Evolutionary conservation across 2,888 invertebrate species (phyloP).

Genomic region (Drosophila flavopinicola): DNA sequence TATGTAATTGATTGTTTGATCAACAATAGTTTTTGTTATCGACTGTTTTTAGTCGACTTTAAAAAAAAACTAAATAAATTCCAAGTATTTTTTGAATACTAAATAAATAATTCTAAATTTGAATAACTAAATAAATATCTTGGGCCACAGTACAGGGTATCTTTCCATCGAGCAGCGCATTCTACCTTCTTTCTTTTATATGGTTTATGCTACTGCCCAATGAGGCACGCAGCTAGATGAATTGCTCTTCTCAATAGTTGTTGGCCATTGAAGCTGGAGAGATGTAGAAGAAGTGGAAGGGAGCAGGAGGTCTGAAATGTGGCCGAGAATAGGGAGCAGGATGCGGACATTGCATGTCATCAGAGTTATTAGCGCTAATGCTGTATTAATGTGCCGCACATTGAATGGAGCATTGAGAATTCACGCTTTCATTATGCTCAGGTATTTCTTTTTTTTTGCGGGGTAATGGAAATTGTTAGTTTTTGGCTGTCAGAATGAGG

Average conservation of each 20-base stretch:
- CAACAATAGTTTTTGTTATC: too few relatives aligned
- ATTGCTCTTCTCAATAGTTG: conserved; percentile 58
- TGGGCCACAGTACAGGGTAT: not conserved
- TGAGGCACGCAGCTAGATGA: conserved; percentile 53
- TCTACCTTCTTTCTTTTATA: not conserved
- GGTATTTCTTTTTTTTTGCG: not conserved
- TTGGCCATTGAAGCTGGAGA: not conserved
- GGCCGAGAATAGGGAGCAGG: conserved; percentile 8
- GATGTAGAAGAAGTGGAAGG: not conserved
- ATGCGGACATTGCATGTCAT: conserved; percentile 66
- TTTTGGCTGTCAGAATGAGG: conserved; percentile 10
- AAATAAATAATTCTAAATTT: too few relatives aligned
- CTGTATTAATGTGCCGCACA: conserved; percentile 51
- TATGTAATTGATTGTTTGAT: too few relatives aligned
- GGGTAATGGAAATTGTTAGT: conserved; percentile 29
- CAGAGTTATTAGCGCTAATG: conserved; percentile 67
- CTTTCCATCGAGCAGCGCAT: not conserved
- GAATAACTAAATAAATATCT: too few relatives aligned
- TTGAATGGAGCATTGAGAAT: conserved; percentile 10
- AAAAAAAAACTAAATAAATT: too few relatives aligned
- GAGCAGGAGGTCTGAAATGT: not conserved
- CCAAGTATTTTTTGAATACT: too few relatives aligned
- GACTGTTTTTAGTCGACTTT: too few relatives aligned
- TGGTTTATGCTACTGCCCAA: conserved; percentile 39
- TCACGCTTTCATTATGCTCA: conserved; percentile 2